phyloP scores from a whole-genome alignment of 2,888 invertebrate genomes.

The Harpalus rubripes region DNA sequence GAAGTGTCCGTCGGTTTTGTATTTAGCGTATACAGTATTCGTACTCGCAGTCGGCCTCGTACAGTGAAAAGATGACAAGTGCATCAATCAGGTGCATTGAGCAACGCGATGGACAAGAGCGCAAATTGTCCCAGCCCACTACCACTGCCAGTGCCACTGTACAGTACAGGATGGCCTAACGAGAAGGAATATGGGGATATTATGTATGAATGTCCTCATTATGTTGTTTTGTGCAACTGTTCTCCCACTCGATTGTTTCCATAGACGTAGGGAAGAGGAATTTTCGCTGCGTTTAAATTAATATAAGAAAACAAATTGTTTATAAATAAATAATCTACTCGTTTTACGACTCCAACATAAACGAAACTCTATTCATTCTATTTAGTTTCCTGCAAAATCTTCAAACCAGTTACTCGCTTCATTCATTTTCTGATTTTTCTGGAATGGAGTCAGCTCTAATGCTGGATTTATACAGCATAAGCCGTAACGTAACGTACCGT shows the following conservation, averaged over 20 bases:
- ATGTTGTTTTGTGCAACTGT: conserved; percentile 57
- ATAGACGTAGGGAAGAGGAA: neutral
- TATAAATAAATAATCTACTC: neutral
- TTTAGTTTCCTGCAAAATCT: no score
- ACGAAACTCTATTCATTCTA: no score
- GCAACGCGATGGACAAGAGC: conserved; percentile 42
- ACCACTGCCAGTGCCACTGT: no score
- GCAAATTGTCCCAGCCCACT: conserved; percentile 27
- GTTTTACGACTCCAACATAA: no score
- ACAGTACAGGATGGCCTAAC: neutral
- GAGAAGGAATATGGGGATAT: conserved; percentile 38
- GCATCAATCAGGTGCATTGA: conserved; percentile 63
- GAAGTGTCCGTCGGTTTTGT: neutral
- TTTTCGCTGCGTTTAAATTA: neutral
- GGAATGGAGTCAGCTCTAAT: no score
- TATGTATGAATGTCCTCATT: conserved; percentile 65
- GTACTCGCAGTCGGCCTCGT: neutral
- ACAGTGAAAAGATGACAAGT: conserved; percentile 56
- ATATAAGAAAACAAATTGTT: neutral
- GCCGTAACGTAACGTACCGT: no score
- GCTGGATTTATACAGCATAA: no score
- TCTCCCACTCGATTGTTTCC: conserved; percentile 8
- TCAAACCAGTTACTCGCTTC: no score
- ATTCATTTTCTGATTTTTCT: no score
- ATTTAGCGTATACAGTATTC: neutral